Conservation (phyloP, 1,140 invertebrate species). For the Meloidogyne floridensis region DNA sequence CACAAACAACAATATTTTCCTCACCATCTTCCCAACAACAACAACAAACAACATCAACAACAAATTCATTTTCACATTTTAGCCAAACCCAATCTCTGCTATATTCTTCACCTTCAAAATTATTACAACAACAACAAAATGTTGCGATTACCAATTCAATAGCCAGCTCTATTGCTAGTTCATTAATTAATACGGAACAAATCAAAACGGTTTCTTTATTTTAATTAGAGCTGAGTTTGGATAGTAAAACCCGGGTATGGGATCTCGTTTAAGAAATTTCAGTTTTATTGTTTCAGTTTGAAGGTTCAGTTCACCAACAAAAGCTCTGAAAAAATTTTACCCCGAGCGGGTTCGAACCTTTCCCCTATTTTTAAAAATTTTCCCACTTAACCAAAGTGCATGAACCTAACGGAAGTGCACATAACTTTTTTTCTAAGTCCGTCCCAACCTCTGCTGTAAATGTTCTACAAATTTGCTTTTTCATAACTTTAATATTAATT, state of each 20-base stretch:
- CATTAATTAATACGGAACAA: not conserved
- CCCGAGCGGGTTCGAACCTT: too few relatives aligned
- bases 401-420: too few relatives aligned
- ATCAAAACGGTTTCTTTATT: not conserved
- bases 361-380: too few relatives aligned
- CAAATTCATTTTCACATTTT: not conserved
- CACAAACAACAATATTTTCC: not conserved
- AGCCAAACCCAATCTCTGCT: not conserved
- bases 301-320: too few relatives aligned
- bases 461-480: too few relatives aligned
- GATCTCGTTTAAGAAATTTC: too few relatives aligned
- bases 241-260: too few relatives aligned
- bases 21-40: not conserved
- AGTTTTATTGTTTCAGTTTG: too few relatives aligned
- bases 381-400: too few relatives aligned
- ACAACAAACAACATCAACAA: not conserved
- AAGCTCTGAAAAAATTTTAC: not conserved
- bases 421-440: too few relatives aligned
- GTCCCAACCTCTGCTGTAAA: too few relatives aligned
- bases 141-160: not conserved
- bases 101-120: not conserved
- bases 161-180: not conserved
- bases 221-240: too few relatives aligned
- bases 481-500: not conserved
- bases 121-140: constrained; percentile 3